A percentile compares a stretch with the other conserved stretches of the same genome.
Conservation (phyloP, 1,140 invertebrate species). For the Hormaphis cornu region DNA sequence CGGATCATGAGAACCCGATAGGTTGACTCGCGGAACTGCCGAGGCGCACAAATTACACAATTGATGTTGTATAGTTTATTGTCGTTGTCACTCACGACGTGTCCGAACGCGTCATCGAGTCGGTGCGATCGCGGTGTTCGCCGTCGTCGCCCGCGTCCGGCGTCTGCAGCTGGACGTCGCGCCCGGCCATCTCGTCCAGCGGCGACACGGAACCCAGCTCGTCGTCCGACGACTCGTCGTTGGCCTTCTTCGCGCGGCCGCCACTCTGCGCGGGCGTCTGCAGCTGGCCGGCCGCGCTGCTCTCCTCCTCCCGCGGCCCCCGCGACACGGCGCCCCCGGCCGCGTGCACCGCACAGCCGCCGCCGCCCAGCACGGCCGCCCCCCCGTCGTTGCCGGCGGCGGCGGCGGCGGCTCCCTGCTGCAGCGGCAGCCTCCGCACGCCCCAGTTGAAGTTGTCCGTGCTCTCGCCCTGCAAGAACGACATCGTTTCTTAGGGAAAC, state of each 20-base stretch:
- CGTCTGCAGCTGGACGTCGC: slow-evolving; percentile 40
- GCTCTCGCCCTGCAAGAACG: slow-evolving; percentile 65
- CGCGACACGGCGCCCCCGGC: too few species aligned
- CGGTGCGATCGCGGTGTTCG: slow-evolving; percentile 47
- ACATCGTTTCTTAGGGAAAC: too few species aligned
- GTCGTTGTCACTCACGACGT: slow-evolving; percentile 53
- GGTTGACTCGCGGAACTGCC: too few species aligned
- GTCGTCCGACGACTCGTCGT: slow-evolving; percentile 83
- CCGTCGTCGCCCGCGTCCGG: slow-evolving; percentile 42
- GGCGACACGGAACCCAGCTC: slow-evolving; percentile 79
- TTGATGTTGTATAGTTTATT: too few species aligned
- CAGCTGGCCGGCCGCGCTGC: slow-evolving; percentile 57
- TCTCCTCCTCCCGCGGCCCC: slow-evolving; percentile 52
- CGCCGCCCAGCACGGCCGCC: too few species aligned
- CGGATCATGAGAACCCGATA: too few species aligned
- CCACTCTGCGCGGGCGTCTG: slow-evolving; percentile 55
- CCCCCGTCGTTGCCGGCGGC: slow-evolving; percentile 37
- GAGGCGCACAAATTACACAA: too few species aligned
- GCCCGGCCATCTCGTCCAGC: slow-evolving; percentile 57
- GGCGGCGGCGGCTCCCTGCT: slow-evolving; percentile 58
- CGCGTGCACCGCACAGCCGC: slow-evolving; percentile 40
- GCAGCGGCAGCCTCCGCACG: slow-evolving; percentile 71
- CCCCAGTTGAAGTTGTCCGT: slow-evolving; percentile 97
- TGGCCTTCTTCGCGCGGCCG: slow-evolving; percentile 32
- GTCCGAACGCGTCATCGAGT: slow-evolving; percentile 61